phyloP scores from a whole-genome alignment of 2,113 vertebrate genomes.

The Notothenia coriiceps region DNA sequence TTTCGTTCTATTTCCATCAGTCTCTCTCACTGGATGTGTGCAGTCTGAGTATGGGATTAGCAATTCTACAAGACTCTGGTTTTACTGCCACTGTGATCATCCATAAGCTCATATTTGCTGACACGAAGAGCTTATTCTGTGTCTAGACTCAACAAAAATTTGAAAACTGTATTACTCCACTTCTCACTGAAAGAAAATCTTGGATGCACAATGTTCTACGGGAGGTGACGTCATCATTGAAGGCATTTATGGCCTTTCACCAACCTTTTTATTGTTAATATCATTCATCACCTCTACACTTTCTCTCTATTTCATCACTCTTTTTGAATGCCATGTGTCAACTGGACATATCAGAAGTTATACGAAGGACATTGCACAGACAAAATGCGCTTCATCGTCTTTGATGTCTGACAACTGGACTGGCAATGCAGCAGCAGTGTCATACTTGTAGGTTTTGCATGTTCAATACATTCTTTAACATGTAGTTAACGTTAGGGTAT shows the following conservation, averaged over 20 bases:
- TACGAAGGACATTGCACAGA: slow-evolving; percentile 28
- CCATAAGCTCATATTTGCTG: slow-evolving; percentile 47
- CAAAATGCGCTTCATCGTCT: slow-evolving; percentile 18
- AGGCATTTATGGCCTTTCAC: slow-evolving; percentile 41
- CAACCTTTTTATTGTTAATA: slow-evolving; percentile 47
- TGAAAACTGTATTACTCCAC: neutral
- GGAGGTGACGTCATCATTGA: slow-evolving; percentile 47
- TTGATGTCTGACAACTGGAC: slow-evolving; percentile 33
- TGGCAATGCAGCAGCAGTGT: slow-evolving; percentile 41
- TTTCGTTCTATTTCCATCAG: neutral
- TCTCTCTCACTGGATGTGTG: slow-evolving; percentile 6
- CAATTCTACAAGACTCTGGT: slow-evolving; percentile 1
- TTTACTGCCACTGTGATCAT: slow-evolving; percentile 21
- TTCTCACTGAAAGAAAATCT: neutral
- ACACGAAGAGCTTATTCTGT: neutral
- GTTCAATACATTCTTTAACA: slow-evolving; percentile 36
- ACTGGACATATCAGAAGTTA: slow-evolving; percentile 17
- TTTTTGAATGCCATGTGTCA: neutral
- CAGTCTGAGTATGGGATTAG: slow-evolving; percentile 30
- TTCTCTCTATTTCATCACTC: slow-evolving; percentile 41
- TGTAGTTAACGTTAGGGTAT: slow-evolving; percentile 35
- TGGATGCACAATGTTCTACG: neutral
- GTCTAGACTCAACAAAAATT: neutral
- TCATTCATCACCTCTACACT: slow-evolving; percentile 51
- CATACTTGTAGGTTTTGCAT: slow-evolving; percentile 16